These are phyloP conservation scores for Tricholauxania praeusta DNA, from an alignment of 2,888 invertebrate genomes.

Conservation along the genomic window DNA sequence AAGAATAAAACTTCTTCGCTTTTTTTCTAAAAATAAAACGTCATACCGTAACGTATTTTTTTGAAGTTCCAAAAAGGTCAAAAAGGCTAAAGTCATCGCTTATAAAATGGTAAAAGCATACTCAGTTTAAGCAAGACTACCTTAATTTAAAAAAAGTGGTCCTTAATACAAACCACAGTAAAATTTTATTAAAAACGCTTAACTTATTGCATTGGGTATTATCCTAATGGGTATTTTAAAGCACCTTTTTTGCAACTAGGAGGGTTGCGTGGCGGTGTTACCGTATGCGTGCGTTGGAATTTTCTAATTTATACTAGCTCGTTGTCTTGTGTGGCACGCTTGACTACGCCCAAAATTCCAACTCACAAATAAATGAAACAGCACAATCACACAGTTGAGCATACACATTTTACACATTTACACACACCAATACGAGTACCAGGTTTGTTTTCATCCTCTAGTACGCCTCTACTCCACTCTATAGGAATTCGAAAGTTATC, in stretches of 20 bases:
- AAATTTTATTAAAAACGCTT: no score
- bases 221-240: no score
- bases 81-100: no score
- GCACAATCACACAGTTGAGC: not conserved
- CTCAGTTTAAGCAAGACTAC: no score
- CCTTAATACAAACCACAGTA: no score
- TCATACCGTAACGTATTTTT: no score
- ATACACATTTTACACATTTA: not conserved
- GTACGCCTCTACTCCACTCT: conserved; percentile 40
- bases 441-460: not conserved
- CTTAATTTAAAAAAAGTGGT: no score
- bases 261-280: conserved; percentile 1
- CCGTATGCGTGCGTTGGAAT: conserved; percentile 47
- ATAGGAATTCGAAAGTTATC: conserved; percentile 67
- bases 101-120: no score
- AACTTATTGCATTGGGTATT: no score
- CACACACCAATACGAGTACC: not conserved
- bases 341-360: conserved; percentile 1
- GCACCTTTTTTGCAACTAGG: not conserved
- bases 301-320: conserved; percentile 58
- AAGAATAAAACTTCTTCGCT: no score
- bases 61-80: no score
- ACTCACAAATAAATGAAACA: not conserved
- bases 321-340: not conserved
- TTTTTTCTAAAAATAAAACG: no score